Base-by-base conservation (phyloP, 2,888 invertebrate genomes). In the Machimus atricapillus region DNA sequence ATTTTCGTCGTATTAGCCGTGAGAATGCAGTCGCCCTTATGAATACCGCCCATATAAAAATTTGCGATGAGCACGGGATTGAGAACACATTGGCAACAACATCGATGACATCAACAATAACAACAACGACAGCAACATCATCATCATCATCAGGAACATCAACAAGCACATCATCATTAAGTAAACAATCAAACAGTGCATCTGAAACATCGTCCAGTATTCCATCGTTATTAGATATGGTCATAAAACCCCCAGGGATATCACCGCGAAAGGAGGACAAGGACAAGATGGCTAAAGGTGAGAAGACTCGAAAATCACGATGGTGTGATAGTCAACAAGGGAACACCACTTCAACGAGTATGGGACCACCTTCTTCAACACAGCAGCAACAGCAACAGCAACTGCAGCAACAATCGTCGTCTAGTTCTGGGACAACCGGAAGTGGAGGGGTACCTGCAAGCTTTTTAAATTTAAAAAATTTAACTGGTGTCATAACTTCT, bases 1-100 rank as follows among this genome's bases (percentile, higher is more conserved):
- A 97, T 91, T 97, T 97, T 90, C 97, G 97, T 74, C 94, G 97
- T 87, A 93, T 97, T 88, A 96, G 95, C 89, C 94, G 97, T 87
- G 97, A 97, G 90, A 95, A 95, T 88, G 97, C 97, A 0, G 91
- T 94, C 89, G 91, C 90, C 76, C 92, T 93, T 91, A 93, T 94
- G 89, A 93, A 93, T 74, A 91, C 93, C 43, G 93, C 94, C 0
- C 94, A 94, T 90, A 93, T 92, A 77, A 92, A 92, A 88, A 90
- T 94, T 34, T 93, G 93, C 87, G 91, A 91, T 27, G 92, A 93
- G 87, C 93, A 91, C 88, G 92, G 92, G 23, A 89, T 92, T 46
- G 91, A 92, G 46, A 92, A 91, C 86, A 89, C 90, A 0, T 90
- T 91, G 87, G 82, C 89, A 56, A 78, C 87, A 52, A 78, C 87